These are phyloP conservation scores for Phylloscopus trochilus DNA, from an alignment of 2,113 vertebrate species.

Conservation along the genomic window DNA sequence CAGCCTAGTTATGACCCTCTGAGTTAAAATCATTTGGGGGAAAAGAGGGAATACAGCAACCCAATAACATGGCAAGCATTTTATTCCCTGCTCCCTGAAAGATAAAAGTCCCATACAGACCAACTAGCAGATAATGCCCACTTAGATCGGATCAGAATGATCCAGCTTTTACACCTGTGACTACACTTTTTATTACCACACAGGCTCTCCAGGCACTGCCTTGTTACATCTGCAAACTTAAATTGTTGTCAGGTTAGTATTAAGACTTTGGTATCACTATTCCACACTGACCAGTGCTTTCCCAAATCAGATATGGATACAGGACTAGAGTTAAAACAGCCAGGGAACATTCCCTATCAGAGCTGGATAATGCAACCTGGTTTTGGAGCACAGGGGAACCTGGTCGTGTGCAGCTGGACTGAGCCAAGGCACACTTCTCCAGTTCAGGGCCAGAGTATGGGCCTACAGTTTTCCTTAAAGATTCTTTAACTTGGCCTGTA, in stretches of 20 bases:
- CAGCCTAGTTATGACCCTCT: neutral
- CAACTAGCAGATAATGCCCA: neutral
- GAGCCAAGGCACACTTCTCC: neutral
- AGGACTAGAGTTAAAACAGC: neutral
- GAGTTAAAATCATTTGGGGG: neutral
- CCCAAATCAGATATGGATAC: neutral
- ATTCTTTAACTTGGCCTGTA: neutral
- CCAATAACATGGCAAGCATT: neutral
- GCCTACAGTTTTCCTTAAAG: neutral
- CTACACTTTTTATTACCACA: neutral
- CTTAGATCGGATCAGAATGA: neutral
- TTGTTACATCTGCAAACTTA: neutral
- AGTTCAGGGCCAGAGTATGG: neutral
- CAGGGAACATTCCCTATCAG: neutral
- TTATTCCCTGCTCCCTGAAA: neutral
- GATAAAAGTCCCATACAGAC: neutral
- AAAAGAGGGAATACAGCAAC: neutral
- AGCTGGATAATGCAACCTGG: neutral
- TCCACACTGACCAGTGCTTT: neutral
- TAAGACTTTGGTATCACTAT: neutral
- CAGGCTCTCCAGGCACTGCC: neutral
- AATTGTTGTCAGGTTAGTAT: neutral
- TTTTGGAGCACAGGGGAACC: neutral
- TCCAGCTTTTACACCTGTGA: neutral
- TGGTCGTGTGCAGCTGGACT: neutral